A percentile compares a stretch with the other conserved stretches of the same genome.
Evolutionary conservation across 2,888 invertebrate species (phyloP).

Genomic region (Acanthacorydalis orientalis): DNA sequence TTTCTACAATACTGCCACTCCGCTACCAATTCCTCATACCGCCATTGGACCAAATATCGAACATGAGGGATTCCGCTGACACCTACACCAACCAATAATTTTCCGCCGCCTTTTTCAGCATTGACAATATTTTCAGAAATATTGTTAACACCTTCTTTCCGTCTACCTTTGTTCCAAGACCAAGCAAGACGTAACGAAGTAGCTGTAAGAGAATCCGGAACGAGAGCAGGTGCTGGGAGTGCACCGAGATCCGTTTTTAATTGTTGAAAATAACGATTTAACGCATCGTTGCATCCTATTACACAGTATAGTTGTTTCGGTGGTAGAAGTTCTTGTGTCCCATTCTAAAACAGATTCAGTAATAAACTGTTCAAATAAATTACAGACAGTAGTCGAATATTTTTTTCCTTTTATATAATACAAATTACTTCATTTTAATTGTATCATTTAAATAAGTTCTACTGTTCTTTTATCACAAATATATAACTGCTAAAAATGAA

Average conservation of each 20-base stretch:
- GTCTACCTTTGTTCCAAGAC: constrained; percentile 23
- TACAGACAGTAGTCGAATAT: no score
- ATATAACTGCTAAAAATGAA: no score
- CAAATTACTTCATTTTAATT: no score
- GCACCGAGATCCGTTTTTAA: constrained; percentile 47
- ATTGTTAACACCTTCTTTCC: constrained; percentile 6
- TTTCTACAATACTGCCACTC: constrained; percentile 74
- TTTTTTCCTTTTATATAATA: no score
- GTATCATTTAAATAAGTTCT: no score
- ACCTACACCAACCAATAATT: constrained; percentile 13
- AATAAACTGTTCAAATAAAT: no score
- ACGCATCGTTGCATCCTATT: constrained; percentile 67
- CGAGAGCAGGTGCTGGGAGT: constrained; percentile 57
- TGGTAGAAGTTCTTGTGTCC: constrained; percentile 46
- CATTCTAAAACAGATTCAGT: constrained; percentile 37
- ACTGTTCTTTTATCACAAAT: no score
- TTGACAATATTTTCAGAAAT: constrained; percentile 16
- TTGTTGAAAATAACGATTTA: constrained; percentile 55
- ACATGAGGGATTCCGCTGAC: constrained; percentile 20
- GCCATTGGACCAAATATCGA: constrained; percentile 47
- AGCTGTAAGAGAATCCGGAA: constrained; percentile 59
- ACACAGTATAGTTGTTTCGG: constrained; percentile 60
- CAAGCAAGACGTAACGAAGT: constrained; percentile 68
- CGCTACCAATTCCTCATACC: constrained; percentile 48
- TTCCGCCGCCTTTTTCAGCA: constrained; percentile 39